phyloP scores from a whole-genome alignment of 2,888 invertebrate genomes.

The Drosophila emarginata region DNA sequence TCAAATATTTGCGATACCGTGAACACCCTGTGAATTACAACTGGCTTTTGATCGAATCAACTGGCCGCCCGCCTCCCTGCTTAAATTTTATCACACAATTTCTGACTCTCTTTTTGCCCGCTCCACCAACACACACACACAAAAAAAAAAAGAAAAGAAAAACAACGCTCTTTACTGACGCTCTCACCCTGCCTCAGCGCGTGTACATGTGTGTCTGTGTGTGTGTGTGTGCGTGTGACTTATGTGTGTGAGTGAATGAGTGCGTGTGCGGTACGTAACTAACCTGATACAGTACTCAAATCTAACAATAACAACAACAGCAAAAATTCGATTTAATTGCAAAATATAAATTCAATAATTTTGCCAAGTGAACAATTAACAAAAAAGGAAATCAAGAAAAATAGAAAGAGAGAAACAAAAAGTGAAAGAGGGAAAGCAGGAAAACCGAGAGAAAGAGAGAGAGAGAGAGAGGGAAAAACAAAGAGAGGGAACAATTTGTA shows the following conservation, averaged over 20 bases:
- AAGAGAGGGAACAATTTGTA: not conserved
- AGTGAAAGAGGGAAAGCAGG: not conserved
- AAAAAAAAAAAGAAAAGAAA: not conserved
- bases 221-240: conserved; percentile 32
- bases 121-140: conserved; percentile 28
- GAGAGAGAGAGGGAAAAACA: not conserved
- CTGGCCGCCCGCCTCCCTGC: conserved; percentile 24
- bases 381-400: not conserved
- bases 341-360: conserved; percentile 31
- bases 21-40: conserved; percentile 65
- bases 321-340: conserved; percentile 44
- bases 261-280: conserved; percentile 57
- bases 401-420: not conserved
- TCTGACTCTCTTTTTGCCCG: conserved; percentile 57
- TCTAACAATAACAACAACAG: not conserved
- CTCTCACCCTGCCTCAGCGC: conserved; percentile 35
- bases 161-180: conserved; percentile 45
- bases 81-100: conserved; percentile 13
- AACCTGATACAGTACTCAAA: conserved; percentile 14
- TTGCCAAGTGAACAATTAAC: not conserved
- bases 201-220: conserved; percentile 39
- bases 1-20: conserved; percentile 46
- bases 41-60: conserved; percentile 54
- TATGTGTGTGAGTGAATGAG: conserved; percentile 34
- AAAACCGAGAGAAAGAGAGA: not conserved